These are phyloP conservation scores for Phodopus roborovskii DNA, from an alignment of 2,113 vertebrate genomes.

Conservation along the genomic window DNA sequence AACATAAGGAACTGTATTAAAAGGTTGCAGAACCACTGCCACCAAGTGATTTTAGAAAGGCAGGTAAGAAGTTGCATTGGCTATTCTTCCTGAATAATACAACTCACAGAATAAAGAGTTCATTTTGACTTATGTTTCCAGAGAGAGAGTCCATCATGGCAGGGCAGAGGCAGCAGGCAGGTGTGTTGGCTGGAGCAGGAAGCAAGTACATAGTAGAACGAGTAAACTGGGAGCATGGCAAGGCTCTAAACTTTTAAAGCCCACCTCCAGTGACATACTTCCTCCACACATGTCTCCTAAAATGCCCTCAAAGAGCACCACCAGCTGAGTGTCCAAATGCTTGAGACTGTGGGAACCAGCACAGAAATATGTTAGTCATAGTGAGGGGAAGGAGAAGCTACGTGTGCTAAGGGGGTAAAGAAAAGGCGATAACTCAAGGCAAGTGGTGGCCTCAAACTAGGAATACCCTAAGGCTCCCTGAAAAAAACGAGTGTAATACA, in stretches of 20 bases:
- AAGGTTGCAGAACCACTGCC: too few relatives aligned
- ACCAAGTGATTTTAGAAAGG: not conserved
- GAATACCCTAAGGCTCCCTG: not conserved
- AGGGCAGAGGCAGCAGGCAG: too few relatives aligned
- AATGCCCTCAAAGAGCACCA: not conserved
- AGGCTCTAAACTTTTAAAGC: not conserved
- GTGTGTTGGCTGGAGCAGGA: too few relatives aligned
- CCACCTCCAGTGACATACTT: not conserved
- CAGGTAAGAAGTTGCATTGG: not conserved
- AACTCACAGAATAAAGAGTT: too few relatives aligned
- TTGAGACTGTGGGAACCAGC: not conserved
- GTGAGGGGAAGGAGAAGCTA: not conserved
- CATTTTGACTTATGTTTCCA: too few relatives aligned
- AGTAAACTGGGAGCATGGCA: too few relatives aligned
- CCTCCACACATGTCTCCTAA: not conserved
- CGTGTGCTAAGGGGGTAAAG: not conserved
- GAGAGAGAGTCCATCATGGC: too few relatives aligned
- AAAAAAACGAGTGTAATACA: too few relatives aligned
- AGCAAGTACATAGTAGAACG: too few relatives aligned
- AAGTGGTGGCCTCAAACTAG: not conserved
- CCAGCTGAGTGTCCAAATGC: not conserved
- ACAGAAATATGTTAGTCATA: not conserved
- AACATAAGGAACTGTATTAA: too few relatives aligned
- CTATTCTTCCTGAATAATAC: not conserved
- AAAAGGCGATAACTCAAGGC: not conserved